A percentile compares a stretch with the other conserved stretches of the same genome.
Evolutionary conservation across 2,113 vertebrate species (phyloP).

Genomic region (Hemiprocne comata): DNA sequence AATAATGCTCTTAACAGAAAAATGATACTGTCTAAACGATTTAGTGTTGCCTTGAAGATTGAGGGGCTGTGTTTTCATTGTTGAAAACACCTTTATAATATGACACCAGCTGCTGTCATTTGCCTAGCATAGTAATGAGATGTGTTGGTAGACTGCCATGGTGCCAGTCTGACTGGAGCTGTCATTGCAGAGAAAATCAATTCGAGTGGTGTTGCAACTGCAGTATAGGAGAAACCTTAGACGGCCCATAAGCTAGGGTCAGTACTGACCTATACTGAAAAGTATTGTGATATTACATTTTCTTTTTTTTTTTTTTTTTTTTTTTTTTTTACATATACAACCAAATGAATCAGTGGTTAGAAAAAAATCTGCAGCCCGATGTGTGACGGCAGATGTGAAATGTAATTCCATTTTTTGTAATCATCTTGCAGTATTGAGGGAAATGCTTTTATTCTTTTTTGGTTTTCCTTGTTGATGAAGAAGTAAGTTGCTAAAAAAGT

Average conservation of each 20-base stretch:
- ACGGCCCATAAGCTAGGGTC: constrained; percentile 74
- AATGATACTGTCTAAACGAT: constrained; percentile 80
- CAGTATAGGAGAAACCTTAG: constrained; percentile 84
- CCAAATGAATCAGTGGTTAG: constrained; percentile 77
- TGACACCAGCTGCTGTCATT: constrained; percentile 88
- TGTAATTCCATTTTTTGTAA: constrained; percentile 66
- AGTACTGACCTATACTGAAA: constrained; percentile 77
- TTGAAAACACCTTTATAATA: constrained; percentile 86
- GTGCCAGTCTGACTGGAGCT: constrained; percentile 96
- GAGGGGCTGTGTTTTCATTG: constrained; percentile 80
- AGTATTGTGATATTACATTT: constrained; percentile 63
- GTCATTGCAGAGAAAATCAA: constrained; percentile 95
- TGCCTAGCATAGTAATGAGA: constrained; percentile 81
- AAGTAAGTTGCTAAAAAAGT: constrained; percentile 61
- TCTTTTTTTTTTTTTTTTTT: constrained; percentile 51
- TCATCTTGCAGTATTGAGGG: constrained; percentile 70
- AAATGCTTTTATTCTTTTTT: constrained; percentile 51
- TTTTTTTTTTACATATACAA: constrained; percentile 52
- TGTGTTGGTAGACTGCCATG: constrained; percentile 77
- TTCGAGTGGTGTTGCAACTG: constrained; percentile 80
- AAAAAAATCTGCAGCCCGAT: constrained; percentile 52
- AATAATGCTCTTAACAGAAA: constrained; percentile 87
- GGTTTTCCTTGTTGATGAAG: constrained; percentile 42
- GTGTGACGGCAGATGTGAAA: constrained; percentile 64
- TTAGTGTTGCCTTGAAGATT: constrained; percentile 81